Evolutionary conservation across 2,797 vertebrate species (phyloP).

Genomic region (Amphiprion clarkii): DNA sequence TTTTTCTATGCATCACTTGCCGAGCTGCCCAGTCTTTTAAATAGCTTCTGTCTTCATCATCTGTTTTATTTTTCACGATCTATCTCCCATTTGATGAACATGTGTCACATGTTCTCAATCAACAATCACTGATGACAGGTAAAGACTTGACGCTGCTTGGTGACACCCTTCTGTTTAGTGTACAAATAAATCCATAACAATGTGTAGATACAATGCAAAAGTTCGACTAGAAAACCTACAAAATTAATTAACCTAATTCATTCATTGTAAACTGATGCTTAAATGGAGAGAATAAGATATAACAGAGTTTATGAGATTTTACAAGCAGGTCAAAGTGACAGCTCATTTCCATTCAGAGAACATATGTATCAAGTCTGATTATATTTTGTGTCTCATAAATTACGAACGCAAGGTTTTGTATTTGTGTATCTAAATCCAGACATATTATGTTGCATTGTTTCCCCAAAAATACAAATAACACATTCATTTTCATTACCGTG

Average conservation of each 20-base stretch:
- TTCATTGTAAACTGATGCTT: neutral
- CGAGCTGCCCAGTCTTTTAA: neutral
- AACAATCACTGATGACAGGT: neutral
- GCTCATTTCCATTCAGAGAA: too few relatives aligned
- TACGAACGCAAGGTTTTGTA: too few relatives aligned
- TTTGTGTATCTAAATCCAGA: too few relatives aligned
- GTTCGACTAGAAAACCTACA: neutral
- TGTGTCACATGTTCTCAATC: conserved; percentile 8
- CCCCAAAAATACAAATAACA: too few relatives aligned
- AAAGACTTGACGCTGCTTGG: neutral
- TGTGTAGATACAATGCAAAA: neutral
- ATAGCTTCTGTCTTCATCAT: conserved; percentile 5
- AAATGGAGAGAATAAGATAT: neutral
- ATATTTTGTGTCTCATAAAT: too few relatives aligned
- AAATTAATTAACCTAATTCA: neutral
- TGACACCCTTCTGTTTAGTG: neutral
- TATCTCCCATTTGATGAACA: conserved; percentile 5
- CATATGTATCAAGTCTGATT: too few relatives aligned
- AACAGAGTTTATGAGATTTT: too few relatives aligned
- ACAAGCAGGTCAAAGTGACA: too few relatives aligned
- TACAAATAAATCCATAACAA: neutral
- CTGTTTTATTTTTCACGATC: neutral
- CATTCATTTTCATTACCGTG: too few relatives aligned
- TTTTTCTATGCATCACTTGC: neutral
- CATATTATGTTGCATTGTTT: too few relatives aligned